Evolutionary conservation across 2,113 vertebrate species (phyloP).

Genomic region (Balaenoptera acutorostrata): DNA sequence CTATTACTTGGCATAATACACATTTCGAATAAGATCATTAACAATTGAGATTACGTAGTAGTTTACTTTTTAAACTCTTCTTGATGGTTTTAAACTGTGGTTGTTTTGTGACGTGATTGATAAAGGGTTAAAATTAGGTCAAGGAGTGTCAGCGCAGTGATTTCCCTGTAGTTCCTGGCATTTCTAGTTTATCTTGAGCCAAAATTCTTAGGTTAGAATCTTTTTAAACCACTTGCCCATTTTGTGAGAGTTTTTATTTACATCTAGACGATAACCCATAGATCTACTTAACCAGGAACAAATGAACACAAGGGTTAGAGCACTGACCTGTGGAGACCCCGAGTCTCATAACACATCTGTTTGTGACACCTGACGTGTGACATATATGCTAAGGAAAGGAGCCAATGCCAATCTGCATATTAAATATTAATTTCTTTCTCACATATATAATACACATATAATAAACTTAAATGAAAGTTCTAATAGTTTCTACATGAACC

Average conservation of each 20-base stretch:
- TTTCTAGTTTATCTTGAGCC: not conserved
- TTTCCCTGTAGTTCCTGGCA: not conserved
- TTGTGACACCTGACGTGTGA: not conserved
- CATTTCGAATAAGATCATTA: not conserved
- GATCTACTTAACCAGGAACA: not conserved
- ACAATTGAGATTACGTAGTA: not conserved
- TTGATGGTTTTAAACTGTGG: not conserved
- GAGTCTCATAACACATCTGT: not conserved
- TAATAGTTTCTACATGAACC: not conserved
- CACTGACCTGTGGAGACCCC: not conserved
- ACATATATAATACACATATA: not conserved
- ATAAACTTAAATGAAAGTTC: not conserved
- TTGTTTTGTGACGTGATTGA: not conserved
- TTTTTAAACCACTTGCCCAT: not conserved
- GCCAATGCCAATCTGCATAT: not conserved
- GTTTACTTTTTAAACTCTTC: constrained; percentile 16
- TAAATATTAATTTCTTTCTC: not conserved
- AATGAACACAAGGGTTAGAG: not conserved
- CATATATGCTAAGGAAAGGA: not conserved
- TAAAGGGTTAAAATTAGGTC: not conserved
- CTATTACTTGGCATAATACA: not conserved
- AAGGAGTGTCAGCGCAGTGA: not conserved
- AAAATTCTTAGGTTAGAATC: not conserved
- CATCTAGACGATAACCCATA: not conserved
- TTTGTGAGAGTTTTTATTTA: not conserved